Percentiles rank a stretch among this genome's conserved stretches.
Evolutionary conservation across 1,140 invertebrate species (phyloP).

Genomic region (Potamilus streckersoni): DNA sequence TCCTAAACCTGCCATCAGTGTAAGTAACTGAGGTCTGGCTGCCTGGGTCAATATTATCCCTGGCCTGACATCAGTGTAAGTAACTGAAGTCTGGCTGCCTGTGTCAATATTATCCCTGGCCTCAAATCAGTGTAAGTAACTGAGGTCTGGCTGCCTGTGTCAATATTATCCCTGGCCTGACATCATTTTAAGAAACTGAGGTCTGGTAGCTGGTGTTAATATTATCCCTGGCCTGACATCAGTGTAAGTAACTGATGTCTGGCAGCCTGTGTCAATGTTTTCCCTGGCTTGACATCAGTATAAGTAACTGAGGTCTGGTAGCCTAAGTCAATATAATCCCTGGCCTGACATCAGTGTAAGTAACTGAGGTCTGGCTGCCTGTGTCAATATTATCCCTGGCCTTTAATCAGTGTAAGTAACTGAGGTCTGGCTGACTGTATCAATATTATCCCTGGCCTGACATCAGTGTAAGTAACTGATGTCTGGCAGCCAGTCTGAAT

Average conservation of each 20-base stretch:
- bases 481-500: constrained; percentile 86
- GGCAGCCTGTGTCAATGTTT: constrained; percentile 93
- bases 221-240: constrained; percentile 89
- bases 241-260: constrained; percentile 77
- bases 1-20: too few species aligned
- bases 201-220: too few species aligned
- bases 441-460: constrained; percentile 89
- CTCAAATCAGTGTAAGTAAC: too few species aligned
- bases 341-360: too few species aligned
- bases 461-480: constrained; percentile 77
- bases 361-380: constrained; percentile 91
- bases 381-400: constrained; percentile 91
- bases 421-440: constrained; percentile 87
- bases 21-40: too few species aligned
- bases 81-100: too few species aligned
- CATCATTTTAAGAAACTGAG: too few species aligned
- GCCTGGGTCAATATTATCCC: too few species aligned
- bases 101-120: too few species aligned
- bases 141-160: too few species aligned
- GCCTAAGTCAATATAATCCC: constrained; percentile 84
- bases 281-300: constrained; percentile 87
- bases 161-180: too few species aligned
- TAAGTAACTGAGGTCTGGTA: constrained; percentile 77
- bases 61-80: too few species aligned
- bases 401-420: constrained; percentile 82